Evolutionary conservation across 1,140 invertebrate genomes (phyloP), one percentile per base, ranked within the genome.

Genomic region (Stegodyphus dumicola): DNA sequence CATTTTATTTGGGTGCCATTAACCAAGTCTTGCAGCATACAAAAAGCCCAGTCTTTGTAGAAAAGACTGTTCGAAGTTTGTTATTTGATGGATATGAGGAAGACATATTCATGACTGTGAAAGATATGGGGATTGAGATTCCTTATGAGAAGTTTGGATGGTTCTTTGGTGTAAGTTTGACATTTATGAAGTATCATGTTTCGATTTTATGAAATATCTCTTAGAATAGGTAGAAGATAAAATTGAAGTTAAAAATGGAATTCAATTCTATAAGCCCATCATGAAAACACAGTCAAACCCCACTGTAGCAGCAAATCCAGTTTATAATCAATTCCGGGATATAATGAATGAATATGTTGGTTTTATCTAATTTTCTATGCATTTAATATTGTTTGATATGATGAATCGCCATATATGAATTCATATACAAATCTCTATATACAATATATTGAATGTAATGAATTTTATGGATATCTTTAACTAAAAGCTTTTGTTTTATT

Each of bases 21-120:
- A 73, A 71, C 48, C 49, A 49, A 6, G 17, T 83, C 51, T 15
- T 79, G 6, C n/a, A 64, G 5, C 56, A 33, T 52, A 79, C 69
- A 48, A 73, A 85, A 6, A 87, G 78, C 60, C 49, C 56, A 17
- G 13, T 87, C 15, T 87, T 87, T 56, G 33, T 86, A 6, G 77
- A 65, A 15, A 83, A 88, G n/a, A 69, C 77, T n/a, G 85, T 89
- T 48, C 7, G 80, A 56, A 65, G 88, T 51, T 53, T 89, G 1
- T 54, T 89, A 17, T 89, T 89, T 71, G 88, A 89, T 49, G 89
- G 89, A 5, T 89, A 89, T 71, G 48, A 86, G 11, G 89, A 89
- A 67, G n/a, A 52, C 56, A 80, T 89, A 10, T 83, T 89, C 6
- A 66, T 71, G 6, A 70, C 64, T 7, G 83, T 73, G 11, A 70